phyloP scores from a whole-genome alignment of 1,140 invertebrate genomes.

The Reticulitermes speratus region DNA sequence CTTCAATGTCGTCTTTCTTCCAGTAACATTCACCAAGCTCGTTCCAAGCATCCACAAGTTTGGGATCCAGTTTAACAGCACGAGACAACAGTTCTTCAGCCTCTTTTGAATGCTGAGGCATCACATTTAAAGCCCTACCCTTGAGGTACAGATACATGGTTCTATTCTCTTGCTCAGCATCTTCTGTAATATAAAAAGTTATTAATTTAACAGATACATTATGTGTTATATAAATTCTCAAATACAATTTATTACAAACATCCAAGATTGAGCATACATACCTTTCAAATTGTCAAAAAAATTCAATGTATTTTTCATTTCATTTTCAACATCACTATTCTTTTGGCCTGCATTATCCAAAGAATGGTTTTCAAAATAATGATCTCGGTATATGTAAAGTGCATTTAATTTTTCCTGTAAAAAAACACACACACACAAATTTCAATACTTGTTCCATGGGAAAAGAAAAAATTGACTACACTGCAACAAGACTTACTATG shows the following conservation, averaged over 20 bases:
- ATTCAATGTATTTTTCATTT: slow-evolving; percentile 62
- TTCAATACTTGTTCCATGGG: neutral
- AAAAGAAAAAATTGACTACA: no score
- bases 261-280: slow-evolving; percentile 45
- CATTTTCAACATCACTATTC: slow-evolving; percentile 61
- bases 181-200: slow-evolving; percentile 37
- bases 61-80: slow-evolving; percentile 82
- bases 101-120: slow-evolving; percentile 63
- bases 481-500: no score
- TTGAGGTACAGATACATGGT: slow-evolving; percentile 73
- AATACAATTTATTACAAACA: slow-evolving; percentile 30
- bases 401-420: slow-evolving; percentile 64
- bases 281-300: slow-evolving; percentile 69
- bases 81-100: slow-evolving; percentile 75
- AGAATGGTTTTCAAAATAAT: slow-evolving; percentile 75
- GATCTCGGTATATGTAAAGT: slow-evolving; percentile 69
- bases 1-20: slow-evolving; percentile 79
- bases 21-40: slow-evolving; percentile 87
- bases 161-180: slow-evolving; percentile 53
- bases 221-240: neutral
- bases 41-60: slow-evolving; percentile 82
- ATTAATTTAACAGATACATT: slow-evolving; percentile 24
- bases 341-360: slow-evolving; percentile 68
- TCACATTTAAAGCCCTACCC: slow-evolving; percentile 75
- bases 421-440: slow-evolving; percentile 31